These are phyloP conservation scores for Pachliopta kotzebuea DNA, from an alignment of 2,888 invertebrate species.

Conservation along the genomic window DNA sequence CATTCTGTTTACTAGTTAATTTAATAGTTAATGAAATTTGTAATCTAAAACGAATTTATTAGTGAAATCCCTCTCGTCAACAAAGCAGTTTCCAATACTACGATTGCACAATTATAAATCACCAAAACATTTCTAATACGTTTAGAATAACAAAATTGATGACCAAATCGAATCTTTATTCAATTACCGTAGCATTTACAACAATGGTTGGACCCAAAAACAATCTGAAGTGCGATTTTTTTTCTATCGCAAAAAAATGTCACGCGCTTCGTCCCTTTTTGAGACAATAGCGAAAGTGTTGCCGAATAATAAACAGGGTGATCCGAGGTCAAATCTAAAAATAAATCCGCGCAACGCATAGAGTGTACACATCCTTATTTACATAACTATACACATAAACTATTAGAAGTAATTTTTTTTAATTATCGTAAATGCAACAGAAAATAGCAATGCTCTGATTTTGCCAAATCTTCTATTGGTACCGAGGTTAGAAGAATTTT, in stretches of 20 bases:
- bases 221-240: conserved; percentile 34
- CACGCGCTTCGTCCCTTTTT: conserved; percentile 40
- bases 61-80: no score
- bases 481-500: not conserved
- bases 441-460: not conserved
- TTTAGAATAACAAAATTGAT: conserved; percentile 29
- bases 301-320: conserved; percentile 41
- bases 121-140: conserved; percentile 1
- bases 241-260: conserved; percentile 40
- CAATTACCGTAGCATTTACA: conserved; percentile 26
- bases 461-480: not conserved
- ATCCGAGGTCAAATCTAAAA: conserved; percentile 42
- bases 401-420: not conserved
- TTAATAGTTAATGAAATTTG: no score
- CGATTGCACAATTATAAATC: not conserved
- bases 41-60: no score
- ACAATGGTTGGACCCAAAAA: conserved; percentile 26
- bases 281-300: conserved; percentile 45
- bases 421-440: not conserved
- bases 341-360: conserved; percentile 33
- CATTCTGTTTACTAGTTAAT: no score
- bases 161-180: conserved; percentile 25
- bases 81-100: not conserved
- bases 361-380: not conserved
- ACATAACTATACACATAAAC: not conserved